These are phyloP conservation scores for Andrena trimmerana DNA, from an alignment of 2,888 invertebrate species.

Conservation along the genomic window DNA sequence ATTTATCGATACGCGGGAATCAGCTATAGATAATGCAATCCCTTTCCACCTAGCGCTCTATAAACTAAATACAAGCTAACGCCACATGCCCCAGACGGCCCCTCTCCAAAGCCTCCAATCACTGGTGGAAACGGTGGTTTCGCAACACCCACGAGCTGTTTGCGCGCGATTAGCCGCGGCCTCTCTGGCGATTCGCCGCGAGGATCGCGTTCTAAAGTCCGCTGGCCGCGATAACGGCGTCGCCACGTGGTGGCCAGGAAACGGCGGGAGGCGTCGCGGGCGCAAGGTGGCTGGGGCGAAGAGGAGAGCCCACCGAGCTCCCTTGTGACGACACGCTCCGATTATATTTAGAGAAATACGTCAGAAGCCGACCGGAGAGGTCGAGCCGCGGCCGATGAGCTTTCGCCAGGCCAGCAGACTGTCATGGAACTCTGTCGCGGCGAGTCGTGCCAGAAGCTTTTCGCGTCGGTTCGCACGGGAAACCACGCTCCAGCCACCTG, in stretches of 20 bases:
- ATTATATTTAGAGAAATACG: slow-evolving; percentile 77
- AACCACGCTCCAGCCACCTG: not conserved
- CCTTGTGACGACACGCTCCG: slow-evolving; percentile 63
- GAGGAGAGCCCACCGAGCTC: slow-evolving; percentile 15
- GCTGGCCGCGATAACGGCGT: not conserved
- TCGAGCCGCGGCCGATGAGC: slow-evolving; percentile 53
- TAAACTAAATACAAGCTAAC: too few relatives aligned
- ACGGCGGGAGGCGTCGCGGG: slow-evolving; percentile 8
- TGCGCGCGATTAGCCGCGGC: not conserved
- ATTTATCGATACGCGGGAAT: not conserved
- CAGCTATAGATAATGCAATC: too few relatives aligned
- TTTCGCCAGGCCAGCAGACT: slow-evolving; percentile 59
- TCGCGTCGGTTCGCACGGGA: not conserved
- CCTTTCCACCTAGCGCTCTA: too few relatives aligned
- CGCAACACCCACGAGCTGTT: too few relatives aligned
- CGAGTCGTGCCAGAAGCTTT: slow-evolving; percentile 37
- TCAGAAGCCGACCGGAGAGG: slow-evolving; percentile 59
- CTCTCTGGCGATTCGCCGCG: not conserved
- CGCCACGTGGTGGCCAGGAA: slow-evolving; percentile 17
- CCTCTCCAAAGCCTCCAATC: too few relatives aligned
- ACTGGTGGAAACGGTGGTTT: too few relatives aligned
- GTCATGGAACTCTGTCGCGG: slow-evolving; percentile 58
- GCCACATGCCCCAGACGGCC: too few relatives aligned
- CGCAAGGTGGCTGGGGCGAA: slow-evolving; percentile 27
- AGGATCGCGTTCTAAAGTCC: slow-evolving; percentile 32